phyloP scores from a whole-genome alignment of 2,113 vertebrate genomes.

The Callorhinus ursinus region DNA sequence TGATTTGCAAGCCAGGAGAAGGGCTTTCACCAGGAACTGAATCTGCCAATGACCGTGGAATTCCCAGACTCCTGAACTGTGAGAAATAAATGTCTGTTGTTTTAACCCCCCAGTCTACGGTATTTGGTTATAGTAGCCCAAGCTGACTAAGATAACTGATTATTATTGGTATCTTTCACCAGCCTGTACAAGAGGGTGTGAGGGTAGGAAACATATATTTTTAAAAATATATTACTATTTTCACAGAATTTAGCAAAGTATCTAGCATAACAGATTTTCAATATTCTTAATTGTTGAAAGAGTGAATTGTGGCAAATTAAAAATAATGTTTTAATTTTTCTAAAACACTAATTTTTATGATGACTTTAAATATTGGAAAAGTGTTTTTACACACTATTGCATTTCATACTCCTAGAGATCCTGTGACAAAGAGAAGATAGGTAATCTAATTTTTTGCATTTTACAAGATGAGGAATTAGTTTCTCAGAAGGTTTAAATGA shows the following conservation, averaged over 20 bases:
- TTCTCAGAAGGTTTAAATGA: background rate
- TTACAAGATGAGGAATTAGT: background rate
- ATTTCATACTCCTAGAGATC: background rate
- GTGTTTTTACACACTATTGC: background rate
- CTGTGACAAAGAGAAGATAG: background rate
- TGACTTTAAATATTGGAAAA: constrained; percentile 5
- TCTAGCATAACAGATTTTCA: background rate
- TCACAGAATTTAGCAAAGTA: background rate
- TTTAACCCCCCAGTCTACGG: background rate
- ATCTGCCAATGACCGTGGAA: background rate
- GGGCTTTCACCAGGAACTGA: background rate
- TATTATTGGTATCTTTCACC: background rate
- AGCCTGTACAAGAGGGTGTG: background rate
- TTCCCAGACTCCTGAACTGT: background rate
- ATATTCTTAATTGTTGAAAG: background rate
- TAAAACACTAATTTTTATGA: background rate
- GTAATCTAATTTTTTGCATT: constrained; percentile 13
- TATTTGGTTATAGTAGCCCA: background rate
- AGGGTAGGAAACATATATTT: background rate
- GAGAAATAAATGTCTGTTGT: background rate
- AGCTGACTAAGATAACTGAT: background rate
- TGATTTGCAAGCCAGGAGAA: background rate
- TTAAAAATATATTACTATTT: background rate
- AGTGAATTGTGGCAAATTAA: background rate
- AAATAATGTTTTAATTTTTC: background rate